These are phyloP conservation scores for Colletes collaris DNA, from an alignment of 2,888 invertebrate genomes.

Conservation along the genomic window DNA sequence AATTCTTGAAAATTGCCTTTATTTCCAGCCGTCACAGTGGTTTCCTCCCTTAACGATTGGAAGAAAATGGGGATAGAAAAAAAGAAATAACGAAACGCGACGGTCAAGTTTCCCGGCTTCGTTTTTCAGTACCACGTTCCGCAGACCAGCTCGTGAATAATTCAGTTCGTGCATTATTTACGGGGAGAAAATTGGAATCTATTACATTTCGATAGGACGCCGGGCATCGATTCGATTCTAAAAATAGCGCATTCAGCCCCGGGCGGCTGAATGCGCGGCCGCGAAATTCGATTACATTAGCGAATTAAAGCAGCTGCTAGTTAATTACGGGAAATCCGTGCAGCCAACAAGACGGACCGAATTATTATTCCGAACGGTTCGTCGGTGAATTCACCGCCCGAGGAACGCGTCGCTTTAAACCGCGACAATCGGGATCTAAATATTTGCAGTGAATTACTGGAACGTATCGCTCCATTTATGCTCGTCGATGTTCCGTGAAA, in stretches of 20 bases:
- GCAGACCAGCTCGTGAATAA: constrained; percentile 32
- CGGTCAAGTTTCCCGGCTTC: constrained; percentile 20
- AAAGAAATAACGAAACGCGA: neutral
- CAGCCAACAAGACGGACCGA: constrained; percentile 1
- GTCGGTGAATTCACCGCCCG: neutral
- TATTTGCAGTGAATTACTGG: neutral
- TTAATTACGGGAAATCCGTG: constrained; percentile 33
- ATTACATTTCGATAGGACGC: constrained; percentile 44
- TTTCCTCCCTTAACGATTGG: too few species aligned
- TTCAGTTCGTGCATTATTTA: constrained; percentile 55
- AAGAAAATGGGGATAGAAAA: neutral
- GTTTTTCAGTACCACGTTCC: constrained; percentile 31
- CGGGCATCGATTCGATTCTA: constrained; percentile 37
- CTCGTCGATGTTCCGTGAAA: neutral
- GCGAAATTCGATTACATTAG: constrained; percentile 30
- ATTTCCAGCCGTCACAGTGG: too few species aligned
- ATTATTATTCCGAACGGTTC: constrained; percentile 17
- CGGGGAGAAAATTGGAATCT: constrained; percentile 46
- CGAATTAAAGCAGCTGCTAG: constrained; percentile 34
- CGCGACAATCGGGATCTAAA: neutral
- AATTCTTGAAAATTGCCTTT: too few species aligned
- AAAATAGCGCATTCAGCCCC: constrained; percentile 27
- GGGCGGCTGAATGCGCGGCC: constrained; percentile 18
- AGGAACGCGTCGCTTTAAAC: neutral
- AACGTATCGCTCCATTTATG: too few species aligned